Evolutionary conservation across 2,888 invertebrate species (phyloP).

Genomic region (Junonia oenone): DNA sequence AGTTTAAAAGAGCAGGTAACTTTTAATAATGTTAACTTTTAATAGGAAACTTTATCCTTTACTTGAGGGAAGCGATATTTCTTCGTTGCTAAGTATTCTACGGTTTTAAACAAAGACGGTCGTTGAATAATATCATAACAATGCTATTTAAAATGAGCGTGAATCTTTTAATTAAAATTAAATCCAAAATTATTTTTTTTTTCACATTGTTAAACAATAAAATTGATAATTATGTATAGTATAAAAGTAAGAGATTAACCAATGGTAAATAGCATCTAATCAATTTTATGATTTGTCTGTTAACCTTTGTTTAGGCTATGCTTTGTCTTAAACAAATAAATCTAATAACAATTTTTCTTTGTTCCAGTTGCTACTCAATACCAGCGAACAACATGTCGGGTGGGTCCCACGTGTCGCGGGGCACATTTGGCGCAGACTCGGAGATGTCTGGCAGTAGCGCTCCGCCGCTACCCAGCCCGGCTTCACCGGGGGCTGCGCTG

Average conservation of each 20-base stretch:
- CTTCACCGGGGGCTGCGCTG: conserved; percentile 85
- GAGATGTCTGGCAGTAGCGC: conserved; percentile 72
- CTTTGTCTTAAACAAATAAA: no score
- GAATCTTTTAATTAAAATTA: no score
- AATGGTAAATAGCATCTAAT: background rate
- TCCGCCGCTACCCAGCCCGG: conserved; percentile 85
- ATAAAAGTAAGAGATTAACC: no score
- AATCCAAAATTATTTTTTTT: no score
- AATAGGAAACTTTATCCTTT: conserved; percentile 24
- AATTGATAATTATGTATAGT: no score
- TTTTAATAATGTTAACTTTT: conserved; percentile 22
- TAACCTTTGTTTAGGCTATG: background rate
- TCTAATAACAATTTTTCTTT: no score
- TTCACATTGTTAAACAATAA: background rate
- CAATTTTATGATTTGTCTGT: background rate
- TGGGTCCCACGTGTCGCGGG: conserved; percentile 77
- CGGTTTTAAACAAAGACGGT: background rate
- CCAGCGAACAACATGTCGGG: conserved; percentile 83
- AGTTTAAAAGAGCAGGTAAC: conserved; percentile 10
- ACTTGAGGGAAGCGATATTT: conserved; percentile 15
- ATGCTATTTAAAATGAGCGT: background rate
- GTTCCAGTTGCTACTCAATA: conserved; percentile 79
- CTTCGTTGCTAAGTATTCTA: conserved; percentile 1
- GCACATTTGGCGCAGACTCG: conserved; percentile 68
- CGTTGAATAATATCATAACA: background rate